Evolutionary conservation across 2,888 invertebrate genomes (phyloP).

Genomic region (Boloria selene): DNA sequence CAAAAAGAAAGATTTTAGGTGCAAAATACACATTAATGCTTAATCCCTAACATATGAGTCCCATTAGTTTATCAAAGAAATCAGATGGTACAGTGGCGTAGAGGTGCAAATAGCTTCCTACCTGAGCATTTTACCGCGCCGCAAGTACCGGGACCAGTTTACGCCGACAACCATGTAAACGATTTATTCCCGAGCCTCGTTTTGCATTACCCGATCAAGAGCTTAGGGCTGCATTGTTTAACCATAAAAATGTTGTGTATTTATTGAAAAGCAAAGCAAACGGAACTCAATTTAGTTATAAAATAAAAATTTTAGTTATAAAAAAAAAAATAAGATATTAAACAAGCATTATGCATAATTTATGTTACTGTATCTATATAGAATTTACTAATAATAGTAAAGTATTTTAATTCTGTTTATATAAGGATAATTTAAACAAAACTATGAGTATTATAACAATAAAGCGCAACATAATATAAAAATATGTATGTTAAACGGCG

Average conservation of each 20-base stretch:
- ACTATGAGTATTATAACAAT: conserved; percentile 1
- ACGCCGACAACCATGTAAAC: conserved; percentile 82
- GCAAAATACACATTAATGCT: neutral
- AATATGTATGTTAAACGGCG: conserved; percentile 19
- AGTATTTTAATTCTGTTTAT: too few relatives aligned
- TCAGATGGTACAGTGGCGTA: neutral
- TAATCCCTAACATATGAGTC: neutral
- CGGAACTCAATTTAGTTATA: neutral
- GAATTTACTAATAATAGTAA: too few relatives aligned
- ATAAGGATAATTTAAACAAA: too few relatives aligned
- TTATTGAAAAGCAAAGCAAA: neutral
- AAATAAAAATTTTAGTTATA: too few relatives aligned
- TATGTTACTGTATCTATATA: too few relatives aligned
- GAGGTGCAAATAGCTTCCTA: conserved; percentile 53
- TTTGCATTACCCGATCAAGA: conserved; percentile 79
- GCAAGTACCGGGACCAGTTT: conserved; percentile 75
- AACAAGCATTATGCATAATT: too few relatives aligned
- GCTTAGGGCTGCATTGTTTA: conserved; percentile 64
- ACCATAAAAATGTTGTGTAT: conserved; percentile 13
- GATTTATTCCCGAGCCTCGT: conserved; percentile 79
- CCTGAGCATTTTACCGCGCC: conserved; percentile 56
- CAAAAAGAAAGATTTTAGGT: neutral
- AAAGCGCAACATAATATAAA: neutral
- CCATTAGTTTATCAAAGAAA: conserved; percentile 8
- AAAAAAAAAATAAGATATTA: neutral